Evolutionary conservation across 2,113 vertebrate genomes (phyloP).

Genomic region (Parus major): DNA sequence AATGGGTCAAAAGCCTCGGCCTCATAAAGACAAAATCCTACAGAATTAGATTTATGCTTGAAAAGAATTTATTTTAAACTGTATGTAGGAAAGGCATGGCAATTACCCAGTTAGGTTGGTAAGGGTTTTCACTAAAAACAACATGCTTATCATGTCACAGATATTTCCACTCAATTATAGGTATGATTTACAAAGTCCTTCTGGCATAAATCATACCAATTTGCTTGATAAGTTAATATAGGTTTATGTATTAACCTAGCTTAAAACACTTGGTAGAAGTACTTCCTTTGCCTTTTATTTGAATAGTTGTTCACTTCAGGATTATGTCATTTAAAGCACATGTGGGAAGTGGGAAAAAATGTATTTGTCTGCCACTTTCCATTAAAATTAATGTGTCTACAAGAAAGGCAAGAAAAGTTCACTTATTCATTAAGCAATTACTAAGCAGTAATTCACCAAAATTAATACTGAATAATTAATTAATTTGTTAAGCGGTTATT

Average conservation of each 20-base stretch:
- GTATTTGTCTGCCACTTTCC: background rate
- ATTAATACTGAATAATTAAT: background rate
- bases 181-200: background rate
- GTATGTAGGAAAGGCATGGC: background rate
- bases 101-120: background rate
- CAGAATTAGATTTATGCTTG: background rate
- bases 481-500: background rate
- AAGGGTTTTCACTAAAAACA: background rate
- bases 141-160: rapidly evolving
- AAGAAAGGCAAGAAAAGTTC: background rate
- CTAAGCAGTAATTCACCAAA: background rate
- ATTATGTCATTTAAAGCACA: background rate
- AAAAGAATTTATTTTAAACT: background rate
- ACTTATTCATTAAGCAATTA: background rate
- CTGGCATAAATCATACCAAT: background rate
- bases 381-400: background rate
- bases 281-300: background rate
- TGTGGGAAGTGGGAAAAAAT: background rate
- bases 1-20: background rate
- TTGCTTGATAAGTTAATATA: background rate
- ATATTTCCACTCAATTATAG: background rate
- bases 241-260: background rate
- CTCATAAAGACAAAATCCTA: background rate
- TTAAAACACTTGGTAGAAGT: background rate
- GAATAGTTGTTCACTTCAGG: background rate